Evolutionary conservation across 2,797 vertebrate genomes (phyloP).

Genomic region (Serranus cabrilla): DNA sequence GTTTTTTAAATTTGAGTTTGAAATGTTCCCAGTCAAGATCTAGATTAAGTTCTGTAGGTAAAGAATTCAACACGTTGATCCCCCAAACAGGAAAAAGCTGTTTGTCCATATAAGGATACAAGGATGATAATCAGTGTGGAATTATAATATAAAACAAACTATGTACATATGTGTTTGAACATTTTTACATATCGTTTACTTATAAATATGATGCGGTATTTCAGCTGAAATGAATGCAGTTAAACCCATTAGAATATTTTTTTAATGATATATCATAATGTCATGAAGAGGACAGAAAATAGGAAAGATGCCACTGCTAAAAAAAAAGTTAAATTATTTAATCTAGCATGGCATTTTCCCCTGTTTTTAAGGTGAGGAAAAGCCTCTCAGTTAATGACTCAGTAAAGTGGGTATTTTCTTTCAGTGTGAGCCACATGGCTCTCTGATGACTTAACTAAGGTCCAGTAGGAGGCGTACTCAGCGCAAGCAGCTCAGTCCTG

Average conservation of each 20-base stretch:
- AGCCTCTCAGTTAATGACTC: conserved; percentile 3
- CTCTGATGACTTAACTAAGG: conserved; percentile 47
- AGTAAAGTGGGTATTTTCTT: conserved; percentile 16
- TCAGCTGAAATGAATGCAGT: background rate
- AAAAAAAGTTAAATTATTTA: background rate
- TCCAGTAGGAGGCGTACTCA: conserved; percentile 79
- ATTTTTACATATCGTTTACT: background rate
- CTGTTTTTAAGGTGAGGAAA: background rate
- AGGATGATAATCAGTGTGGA: background rate
- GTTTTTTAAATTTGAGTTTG: too few species aligned
- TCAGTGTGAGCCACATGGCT: conserved; percentile 23
- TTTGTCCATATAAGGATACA: too few species aligned
- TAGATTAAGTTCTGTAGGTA: too few species aligned
- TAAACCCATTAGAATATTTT: background rate
- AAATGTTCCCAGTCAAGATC: too few species aligned
- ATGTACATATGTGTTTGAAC: background rate
- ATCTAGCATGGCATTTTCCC: background rate
- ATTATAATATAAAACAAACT: background rate
- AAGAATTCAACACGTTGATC: too few species aligned
- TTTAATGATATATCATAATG: background rate
- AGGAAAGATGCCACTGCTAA: background rate
- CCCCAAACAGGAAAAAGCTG: too few species aligned
- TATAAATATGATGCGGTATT: background rate
- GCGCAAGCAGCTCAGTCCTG: conserved; percentile 63
- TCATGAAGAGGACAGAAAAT: background rate